Conservation (phyloP, 2,113 vertebrate genomes). For the Otocyon megalotis region DNA sequence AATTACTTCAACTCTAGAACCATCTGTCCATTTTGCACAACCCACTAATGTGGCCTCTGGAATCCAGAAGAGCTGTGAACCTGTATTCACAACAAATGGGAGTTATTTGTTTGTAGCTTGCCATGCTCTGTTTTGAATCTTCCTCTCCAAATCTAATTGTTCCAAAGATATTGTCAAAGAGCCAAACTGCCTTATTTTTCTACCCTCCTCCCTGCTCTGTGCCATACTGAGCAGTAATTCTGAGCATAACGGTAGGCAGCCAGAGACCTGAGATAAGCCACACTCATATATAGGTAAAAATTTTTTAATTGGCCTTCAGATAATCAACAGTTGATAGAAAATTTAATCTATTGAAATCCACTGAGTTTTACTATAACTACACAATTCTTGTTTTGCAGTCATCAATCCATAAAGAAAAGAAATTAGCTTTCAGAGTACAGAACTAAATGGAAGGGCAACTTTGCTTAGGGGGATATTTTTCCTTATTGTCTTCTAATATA, state of each 20-base stretch:
- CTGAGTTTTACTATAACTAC: slow-evolving; percentile 2
- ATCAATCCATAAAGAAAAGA: slow-evolving; percentile 16
- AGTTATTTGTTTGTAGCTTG: neutral
- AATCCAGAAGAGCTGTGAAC: neutral
- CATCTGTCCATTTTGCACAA: neutral
- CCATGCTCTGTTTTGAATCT: neutral
- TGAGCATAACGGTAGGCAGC: neutral
- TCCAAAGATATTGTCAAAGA: neutral
- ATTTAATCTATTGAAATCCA: neutral
- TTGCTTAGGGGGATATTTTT: slow-evolving; percentile 59
- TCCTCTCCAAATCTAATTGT: neutral
- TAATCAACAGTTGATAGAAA: neutral
- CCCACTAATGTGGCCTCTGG: neutral
- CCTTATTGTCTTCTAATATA: slow-evolving; percentile 51
- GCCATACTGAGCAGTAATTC: neutral
- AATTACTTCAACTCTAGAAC: neutral
- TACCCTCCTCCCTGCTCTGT: neutral
- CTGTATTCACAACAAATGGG: neutral
- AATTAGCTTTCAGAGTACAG: neutral
- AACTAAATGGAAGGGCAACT: slow-evolving; percentile 56
- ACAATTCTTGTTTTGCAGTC: neutral
- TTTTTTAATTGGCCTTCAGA: slow-evolving; percentile 4
- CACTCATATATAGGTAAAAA: neutral
- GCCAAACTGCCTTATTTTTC: neutral
- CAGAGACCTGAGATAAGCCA: neutral